Percentiles rank a stretch among this genome's conserved stretches.
These are phyloP conservation scores for Hypanus sabinus DNA, from an alignment of 2,113 vertebrate genomes.

Conservation along the genomic window DNA sequence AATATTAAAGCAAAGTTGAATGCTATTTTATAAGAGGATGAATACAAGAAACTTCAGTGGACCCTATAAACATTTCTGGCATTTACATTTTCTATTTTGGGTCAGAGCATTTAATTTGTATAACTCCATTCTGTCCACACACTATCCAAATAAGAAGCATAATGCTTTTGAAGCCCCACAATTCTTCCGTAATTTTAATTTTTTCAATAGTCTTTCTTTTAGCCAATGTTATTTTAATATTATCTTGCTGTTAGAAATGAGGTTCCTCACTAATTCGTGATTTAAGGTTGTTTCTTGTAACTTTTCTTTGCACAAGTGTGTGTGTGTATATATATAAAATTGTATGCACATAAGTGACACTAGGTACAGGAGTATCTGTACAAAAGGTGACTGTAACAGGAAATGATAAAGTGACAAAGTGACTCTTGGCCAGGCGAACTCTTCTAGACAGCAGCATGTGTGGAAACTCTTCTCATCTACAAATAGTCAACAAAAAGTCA, in stretches of 20 bases:
- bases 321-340: too few species aligned
- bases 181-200: not conserved
- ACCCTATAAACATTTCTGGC: not conserved
- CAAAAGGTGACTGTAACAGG: too few species aligned
- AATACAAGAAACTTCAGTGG: not conserved
- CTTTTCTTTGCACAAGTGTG: too few species aligned
- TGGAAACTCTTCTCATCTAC: not conserved
- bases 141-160: not conserved
- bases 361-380: too few species aligned
- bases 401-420: too few species aligned
- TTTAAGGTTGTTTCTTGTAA: too few species aligned
- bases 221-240: not conserved
- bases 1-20: not conserved
- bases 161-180: not conserved
- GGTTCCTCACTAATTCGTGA: too few species aligned
- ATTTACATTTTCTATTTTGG: not conserved
- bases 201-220: too few species aligned
- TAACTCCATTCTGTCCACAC: not conserved
- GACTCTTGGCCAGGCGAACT: too few species aligned
- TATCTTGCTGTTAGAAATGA: not conserved
- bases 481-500: not conserved
- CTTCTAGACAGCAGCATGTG: too few species aligned
- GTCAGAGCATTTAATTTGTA: not conserved
- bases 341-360: too few species aligned
- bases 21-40: not conserved